Evolutionary conservation across 2,113 vertebrate genomes (phyloP).

Genomic region (Apteryx mantelli): DNA sequence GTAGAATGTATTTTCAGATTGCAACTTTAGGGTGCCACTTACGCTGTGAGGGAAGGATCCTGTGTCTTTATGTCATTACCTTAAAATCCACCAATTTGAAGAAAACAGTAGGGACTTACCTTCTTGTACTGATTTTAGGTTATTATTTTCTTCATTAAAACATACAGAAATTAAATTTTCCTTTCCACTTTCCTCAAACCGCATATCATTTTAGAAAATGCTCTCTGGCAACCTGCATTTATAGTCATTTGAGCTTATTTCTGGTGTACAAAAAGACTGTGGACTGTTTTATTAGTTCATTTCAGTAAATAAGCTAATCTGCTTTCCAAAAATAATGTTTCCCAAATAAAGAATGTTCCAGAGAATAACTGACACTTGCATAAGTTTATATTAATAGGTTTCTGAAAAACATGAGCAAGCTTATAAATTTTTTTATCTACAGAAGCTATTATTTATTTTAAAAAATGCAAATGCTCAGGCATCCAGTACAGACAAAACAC

Average conservation of each 20-base stretch:
- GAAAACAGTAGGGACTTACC: neutral
- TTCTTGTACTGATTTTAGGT: neutral
- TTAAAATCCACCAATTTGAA: neutral
- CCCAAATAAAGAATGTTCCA: neutral
- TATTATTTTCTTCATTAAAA: neutral
- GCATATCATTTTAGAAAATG: neutral
- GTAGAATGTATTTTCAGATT: neutral
- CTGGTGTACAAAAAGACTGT: neutral
- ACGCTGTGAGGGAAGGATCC: neutral
- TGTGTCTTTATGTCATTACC: neutral
- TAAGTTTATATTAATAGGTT: neutral
- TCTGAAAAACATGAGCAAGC: neutral
- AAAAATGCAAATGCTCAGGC: neutral
- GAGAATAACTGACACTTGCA: neutral
- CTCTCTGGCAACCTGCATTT: neutral
- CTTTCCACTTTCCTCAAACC: neutral
- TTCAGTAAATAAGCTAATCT: neutral
- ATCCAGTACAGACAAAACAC: neutral
- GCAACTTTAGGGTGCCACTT: neutral
- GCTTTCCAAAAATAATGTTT: neutral
- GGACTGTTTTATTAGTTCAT: neutral
- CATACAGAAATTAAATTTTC: slow-evolving; percentile 26
- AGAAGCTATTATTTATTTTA: neutral
- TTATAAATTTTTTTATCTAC: neutral
- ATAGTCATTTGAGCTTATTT: neutral